A percentile compares a stretch with the other conserved stretches of the same genome.
These are phyloP conservation scores for Brenthis daphne DNA, from an alignment of 2,888 invertebrate genomes.

Conservation along the genomic window DNA sequence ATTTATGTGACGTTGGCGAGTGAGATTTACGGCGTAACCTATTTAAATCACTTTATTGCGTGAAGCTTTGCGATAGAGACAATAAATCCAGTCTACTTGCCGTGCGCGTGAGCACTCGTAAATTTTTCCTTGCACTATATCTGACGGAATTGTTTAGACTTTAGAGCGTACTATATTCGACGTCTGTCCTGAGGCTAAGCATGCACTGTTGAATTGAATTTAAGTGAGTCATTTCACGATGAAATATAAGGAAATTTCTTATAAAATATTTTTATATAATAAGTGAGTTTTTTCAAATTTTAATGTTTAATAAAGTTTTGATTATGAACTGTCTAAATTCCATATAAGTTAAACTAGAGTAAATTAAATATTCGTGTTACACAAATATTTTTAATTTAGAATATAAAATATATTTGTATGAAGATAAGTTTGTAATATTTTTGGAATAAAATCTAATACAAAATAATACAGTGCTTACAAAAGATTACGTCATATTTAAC, in stretches of 20 bases:
- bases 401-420: too few species aligned
- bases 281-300: too few species aligned
- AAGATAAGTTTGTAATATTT: too few species aligned
- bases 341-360: too few species aligned
- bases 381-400: too few species aligned
- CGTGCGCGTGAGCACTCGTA: constrained; percentile 60
- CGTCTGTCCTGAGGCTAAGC: constrained; percentile 30
- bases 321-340: too few species aligned
- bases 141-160: constrained; percentile 42
- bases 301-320: too few species aligned
- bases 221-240: constrained; percentile 18
- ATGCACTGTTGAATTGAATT: constrained; percentile 22
- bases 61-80: constrained; percentile 52
- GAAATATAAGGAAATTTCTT: neutral
- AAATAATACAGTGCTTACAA: constrained; percentile 4
- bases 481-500: constrained; percentile 9
- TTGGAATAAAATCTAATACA: constrained; percentile 2
- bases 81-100: constrained; percentile 58
- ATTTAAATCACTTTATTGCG: constrained; percentile 62
- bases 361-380: too few species aligned
- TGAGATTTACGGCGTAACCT: constrained; percentile 49
- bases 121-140: constrained; percentile 56
- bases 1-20: constrained; percentile 41
- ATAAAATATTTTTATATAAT: too few species aligned
- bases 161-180: constrained; percentile 24